Evolutionary conservation across 2,888 invertebrate species (phyloP), one percentile per base, ranked within the genome.

Genomic region (Atherix ibis): DNA sequence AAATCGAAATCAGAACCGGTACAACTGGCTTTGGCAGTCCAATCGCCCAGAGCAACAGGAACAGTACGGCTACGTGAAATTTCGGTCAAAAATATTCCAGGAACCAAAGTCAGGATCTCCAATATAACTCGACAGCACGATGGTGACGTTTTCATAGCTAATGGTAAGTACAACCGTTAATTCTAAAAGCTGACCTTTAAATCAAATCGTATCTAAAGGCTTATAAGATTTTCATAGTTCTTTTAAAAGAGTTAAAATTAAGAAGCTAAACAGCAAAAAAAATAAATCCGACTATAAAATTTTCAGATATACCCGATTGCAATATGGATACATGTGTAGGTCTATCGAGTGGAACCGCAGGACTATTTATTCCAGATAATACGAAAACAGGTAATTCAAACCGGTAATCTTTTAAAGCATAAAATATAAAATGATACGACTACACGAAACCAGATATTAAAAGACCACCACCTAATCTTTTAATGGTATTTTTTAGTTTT

Each of bases 121-220:
- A 62, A 62, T 52, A 50, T 62, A 49, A 60, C 61, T 28, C 50
- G 62, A 45, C 58, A 59, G 44, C 56, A 61, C 49, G 58, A 58
- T 41, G 60, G 62, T 36, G 62, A 62, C 48, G 45, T 58, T 32
- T 61, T 62, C 46, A 51, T 48, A 39, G 53, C 58, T 27, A 53
- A 46, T 44, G 62, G 62, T 62, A 47, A 55, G 54, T 51, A 34
- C 15, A 18, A n/a, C n/a, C n/a, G n/a, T n/a, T n/a, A n/a, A n/a
- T n/a, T n/a, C n/a, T n/a, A n/a, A n/a, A n/a, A n/a, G n/a, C n/a
- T n/a, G n/a, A n/a, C n/a, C n/a, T n/a, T n/a, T n/a, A n/a, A n/a
- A n/a, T n/a, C n/a, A n/a, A n/a, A n/a, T n/a, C n/a, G n/a, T n/a
- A n/a, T n/a, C n/a, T n/a, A n/a, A n/a, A n/a, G n/a, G n/a, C n/a